A percentile compares a stretch with the other conserved stretches of the same genome.
Conservation (phyloP, 2,113 vertebrate species). For the Marcusenius ussheri region DNA sequence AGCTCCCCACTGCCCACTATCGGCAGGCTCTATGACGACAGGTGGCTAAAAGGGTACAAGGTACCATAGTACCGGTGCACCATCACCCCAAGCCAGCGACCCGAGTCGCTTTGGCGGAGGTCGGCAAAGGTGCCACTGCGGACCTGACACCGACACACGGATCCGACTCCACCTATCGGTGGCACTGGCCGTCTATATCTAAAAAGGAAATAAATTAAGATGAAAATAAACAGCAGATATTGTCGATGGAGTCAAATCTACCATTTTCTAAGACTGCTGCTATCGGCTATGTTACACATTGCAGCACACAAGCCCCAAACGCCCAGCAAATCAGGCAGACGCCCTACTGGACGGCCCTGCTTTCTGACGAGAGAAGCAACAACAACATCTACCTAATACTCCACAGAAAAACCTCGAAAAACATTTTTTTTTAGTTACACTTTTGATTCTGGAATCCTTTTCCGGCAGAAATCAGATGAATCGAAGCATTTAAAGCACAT, state of each 20-base stretch:
- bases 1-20: not conserved
- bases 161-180: not conserved
- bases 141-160: not conserved
- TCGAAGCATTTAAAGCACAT: not conserved
- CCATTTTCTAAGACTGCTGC: not conserved
- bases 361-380: not conserved
- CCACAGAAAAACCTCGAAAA: not conserved
- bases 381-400: not conserved
- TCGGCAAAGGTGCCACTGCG: not conserved
- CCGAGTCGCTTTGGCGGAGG: not conserved
- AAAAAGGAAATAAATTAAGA: not conserved
- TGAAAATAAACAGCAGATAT: not conserved
- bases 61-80: not conserved
- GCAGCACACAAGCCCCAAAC: not conserved
- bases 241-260: not conserved
- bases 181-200: not conserved
- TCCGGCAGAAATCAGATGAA: not conserved
- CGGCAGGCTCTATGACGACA: not conserved
- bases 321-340: not conserved
- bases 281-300: not conserved
- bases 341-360: not conserved
- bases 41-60: not conserved
- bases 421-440: not conserved
- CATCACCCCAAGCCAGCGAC: not conserved
- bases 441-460: not conserved